Base-by-base conservation (phyloP, 2,797 vertebrate species). In the Coendou prehensilis region DNA sequence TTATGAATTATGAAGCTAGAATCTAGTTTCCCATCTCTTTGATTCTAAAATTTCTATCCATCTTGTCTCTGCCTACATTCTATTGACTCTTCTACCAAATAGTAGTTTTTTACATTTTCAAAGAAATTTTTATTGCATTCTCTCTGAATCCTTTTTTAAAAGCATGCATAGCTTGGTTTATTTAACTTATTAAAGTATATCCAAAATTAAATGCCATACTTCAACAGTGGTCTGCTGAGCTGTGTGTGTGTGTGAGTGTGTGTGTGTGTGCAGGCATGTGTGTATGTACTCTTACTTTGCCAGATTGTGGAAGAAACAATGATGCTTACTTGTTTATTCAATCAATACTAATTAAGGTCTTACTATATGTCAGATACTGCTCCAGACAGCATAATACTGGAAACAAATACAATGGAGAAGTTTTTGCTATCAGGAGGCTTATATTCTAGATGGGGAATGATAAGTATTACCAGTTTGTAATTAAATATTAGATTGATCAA, bases 141-240 rank as follows among this genome's bases (percentile, higher is more conserved):
- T 79, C 56, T 67, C 59, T 69, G 47, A 52, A 8, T 85, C 13
- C 45, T n/a, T 86, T 83, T 50, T 50, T 71, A 5, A 7, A 50
- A 84, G 45, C 4, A 67, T 26, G 41, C 33, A 57, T 56, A 81
- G 33, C 1, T 5, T 63, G 20, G 3, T 13, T 63, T 80, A 76
- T 89, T 56, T 57, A 82, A 14, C 11, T 33, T 89, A 18, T 50
- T 28, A 83, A 82, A 69, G 7, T 61, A 9, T 61, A 18, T 20
- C 4, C 45, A 90, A 59, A 91, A 84, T 81, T 97, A 89, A 92
- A n/a, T 57, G 11, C 26, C 30, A 64, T n/a, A 63, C 17, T 90
- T 96, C 59, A 85, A 81, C 9, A 63, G 9, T 84, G 30, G 26
- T 67, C 33, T 89, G 20, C 50, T 41, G 7, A 81, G 28, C 20